Evolutionary conservation across 23 tunicate species (phyloP), one percentile per base, ranked within the genome.

Genomic region (Clavelina lepadiformis): DNA sequence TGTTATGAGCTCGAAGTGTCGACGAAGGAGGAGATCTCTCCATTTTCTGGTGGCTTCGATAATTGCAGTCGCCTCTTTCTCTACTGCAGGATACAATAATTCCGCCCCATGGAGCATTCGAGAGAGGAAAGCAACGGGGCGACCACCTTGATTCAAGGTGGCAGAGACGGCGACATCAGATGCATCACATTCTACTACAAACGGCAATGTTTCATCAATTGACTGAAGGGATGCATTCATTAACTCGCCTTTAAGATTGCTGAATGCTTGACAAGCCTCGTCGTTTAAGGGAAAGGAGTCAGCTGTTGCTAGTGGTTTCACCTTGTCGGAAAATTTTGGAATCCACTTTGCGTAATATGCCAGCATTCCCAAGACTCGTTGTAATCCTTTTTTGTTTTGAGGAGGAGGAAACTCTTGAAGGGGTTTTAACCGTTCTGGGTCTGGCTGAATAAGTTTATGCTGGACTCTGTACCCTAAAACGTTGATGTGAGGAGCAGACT

Each of bases 61-160:
- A 7, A 68, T 13, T n/a, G 74, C 65, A 18, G 35, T 68, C 20
- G 74, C 32, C 28, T 68, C 70, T 19, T 64, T 64, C 26, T 64
- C 26, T 8, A 64, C 59, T 22, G 27, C 24, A 18, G 66, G 24
- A 7, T 60, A 31, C 15, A 5, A 7, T 23, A 31, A 20, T 55
- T 68, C 67, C 19, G 24, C 41, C 19, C 25, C 8, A 21, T 15
- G 13, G 7, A 68, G 65, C 3, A 63, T 22, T 5, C 74, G 5
- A 64, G 70, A 64, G 15, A 6, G 5, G 28, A 57, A 71, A 5
- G 67, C 77, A 15, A 34, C 77, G n/a, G 72, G 77, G 19, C 50
- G 24, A 8, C 70, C 60, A 7, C 37, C 37, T 23, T 64, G 70
- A 27, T 38, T 64, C 37, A 38, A 64, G 18, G 59, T 64, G 5